Conservation (phyloP, 2,113 vertebrate genomes). For the Rhabdomys dilectus region DNA sequence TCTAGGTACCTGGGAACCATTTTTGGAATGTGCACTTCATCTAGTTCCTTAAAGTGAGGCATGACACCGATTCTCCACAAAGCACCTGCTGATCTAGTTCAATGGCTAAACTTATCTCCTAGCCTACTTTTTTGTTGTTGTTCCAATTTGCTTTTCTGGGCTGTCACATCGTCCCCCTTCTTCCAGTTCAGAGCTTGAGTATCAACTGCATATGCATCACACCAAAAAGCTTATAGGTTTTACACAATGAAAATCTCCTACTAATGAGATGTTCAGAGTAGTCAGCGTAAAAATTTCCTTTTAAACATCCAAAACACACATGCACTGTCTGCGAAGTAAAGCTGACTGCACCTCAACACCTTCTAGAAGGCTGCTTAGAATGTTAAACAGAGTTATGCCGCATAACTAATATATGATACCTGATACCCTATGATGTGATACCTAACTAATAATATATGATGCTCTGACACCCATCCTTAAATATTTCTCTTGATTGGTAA, state of each 20-base stretch:
- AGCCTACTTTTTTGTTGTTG: neutral
- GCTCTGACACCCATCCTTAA: neutral
- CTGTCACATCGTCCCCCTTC: neutral
- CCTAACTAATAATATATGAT: neutral
- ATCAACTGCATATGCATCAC: neutral
- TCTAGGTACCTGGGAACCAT: neutral
- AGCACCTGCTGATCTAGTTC: neutral
- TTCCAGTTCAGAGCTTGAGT: conserved; percentile 3
- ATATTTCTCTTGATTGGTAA: conserved; percentile 2
- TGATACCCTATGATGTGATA: neutral
- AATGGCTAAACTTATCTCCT: neutral
- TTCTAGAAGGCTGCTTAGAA: conserved; percentile 29
- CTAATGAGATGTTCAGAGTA: conserved; percentile 28
- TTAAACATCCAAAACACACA: conserved; percentile 30
- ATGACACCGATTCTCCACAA: neutral
- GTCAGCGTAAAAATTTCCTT: conserved; percentile 23
- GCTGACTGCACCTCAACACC: conserved; percentile 34
- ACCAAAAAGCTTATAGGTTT: conserved; percentile 17
- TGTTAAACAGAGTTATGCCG: neutral
- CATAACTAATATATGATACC: neutral
- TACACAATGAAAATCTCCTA: conserved; percentile 41
- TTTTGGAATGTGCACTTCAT: neutral
- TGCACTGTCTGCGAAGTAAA: neutral
- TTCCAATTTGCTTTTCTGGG: neutral
- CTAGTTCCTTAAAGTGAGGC: neutral